These are phyloP conservation scores for Brachionus rotundiformis DNA, from an alignment of 1,140 invertebrate species.

Conservation along the genomic window DNA sequence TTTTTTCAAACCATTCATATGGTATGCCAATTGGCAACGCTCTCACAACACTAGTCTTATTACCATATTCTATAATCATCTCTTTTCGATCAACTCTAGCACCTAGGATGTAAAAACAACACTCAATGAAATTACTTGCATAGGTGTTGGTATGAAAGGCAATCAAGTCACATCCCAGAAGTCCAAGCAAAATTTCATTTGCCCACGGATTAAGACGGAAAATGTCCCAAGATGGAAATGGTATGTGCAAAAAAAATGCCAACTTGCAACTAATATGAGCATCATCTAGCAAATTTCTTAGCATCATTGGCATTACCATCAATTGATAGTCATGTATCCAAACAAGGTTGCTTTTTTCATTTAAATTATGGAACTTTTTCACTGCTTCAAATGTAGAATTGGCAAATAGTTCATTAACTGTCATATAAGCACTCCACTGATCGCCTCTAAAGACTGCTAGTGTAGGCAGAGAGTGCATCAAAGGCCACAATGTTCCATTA, in stretches of 20 bases:
- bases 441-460: conserved; percentile 75
- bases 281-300: conserved; percentile 78
- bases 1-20: conserved; percentile 78
- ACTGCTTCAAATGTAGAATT: conserved; percentile 70
- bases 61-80: conserved; percentile 80
- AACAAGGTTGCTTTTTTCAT: conserved; percentile 72
- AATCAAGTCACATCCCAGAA: conserved; percentile 79
- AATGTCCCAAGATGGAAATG: conserved; percentile 87
- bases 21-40: conserved; percentile 72
- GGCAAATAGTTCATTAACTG: conserved; percentile 79
- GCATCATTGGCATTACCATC: conserved; percentile 82
- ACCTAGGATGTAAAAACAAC: conserved; percentile 80
- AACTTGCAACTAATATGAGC: conserved; percentile 76
- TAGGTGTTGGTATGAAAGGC: conserved; percentile 89
- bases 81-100: conserved; percentile 83
- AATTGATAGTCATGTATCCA: conserved; percentile 91
- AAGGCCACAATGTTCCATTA: conserved; percentile 85
- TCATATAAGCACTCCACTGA: conserved; percentile 76
- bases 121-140: conserved; percentile 86
- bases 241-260: conserved; percentile 87
- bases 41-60: conserved; percentile 79
- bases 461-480: conserved; percentile 86
- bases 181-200: conserved; percentile 81
- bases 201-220: conserved; percentile 85
- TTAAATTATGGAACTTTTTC: conserved; percentile 63